These are phyloP conservation scores for Thysanoteuthis rhombus DNA, from an alignment of 2,888 invertebrate species.

Conservation along the genomic window DNA sequence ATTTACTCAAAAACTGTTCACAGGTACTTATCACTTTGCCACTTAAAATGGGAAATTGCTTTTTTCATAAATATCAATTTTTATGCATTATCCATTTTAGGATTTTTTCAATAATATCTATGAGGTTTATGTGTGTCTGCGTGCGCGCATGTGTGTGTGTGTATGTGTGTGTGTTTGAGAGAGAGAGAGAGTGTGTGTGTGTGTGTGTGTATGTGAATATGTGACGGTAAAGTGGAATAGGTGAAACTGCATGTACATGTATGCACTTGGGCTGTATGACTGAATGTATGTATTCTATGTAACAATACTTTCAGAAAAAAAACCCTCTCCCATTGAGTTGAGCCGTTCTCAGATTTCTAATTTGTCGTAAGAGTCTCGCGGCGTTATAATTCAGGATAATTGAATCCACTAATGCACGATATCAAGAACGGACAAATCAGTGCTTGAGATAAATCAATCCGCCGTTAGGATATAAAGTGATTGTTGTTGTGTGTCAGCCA, in stretches of 20 bases:
- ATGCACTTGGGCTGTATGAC: background rate
- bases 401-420: background rate
- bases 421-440: background rate
- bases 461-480: background rate
- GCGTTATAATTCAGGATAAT: background rate
- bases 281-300: background rate
- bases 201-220: background rate
- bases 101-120: too few relatives aligned
- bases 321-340: background rate
- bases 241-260: background rate
- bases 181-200: background rate
- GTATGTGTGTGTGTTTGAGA: too few relatives aligned
- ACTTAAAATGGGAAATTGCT: background rate
- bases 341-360: background rate
- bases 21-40: background rate
- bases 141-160: too few relatives aligned
- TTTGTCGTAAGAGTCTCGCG: background rate
- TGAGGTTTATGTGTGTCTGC: too few relatives aligned
- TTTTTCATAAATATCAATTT: too few relatives aligned
- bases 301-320: background rate
- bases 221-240: background rate
- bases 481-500: background rate
- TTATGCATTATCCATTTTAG: too few relatives aligned
- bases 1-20: background rate
- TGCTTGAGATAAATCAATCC: background rate